These are phyloP conservation scores for Tragelaphus buxtoni DNA, from an alignment of 2,113 vertebrate species.

Conservation along the genomic window DNA sequence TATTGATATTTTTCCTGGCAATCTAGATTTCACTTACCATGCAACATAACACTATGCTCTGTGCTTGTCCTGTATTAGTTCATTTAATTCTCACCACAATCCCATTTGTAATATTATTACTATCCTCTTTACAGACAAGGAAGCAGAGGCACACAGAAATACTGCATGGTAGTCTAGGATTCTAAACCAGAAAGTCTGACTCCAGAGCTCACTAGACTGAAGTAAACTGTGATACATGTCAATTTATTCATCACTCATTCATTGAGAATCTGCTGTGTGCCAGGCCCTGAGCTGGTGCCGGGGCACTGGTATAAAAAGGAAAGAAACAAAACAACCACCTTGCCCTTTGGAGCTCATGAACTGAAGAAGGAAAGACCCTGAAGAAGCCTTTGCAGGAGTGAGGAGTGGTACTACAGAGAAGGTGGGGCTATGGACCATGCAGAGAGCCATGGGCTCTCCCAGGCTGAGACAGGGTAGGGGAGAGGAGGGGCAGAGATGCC, in stretches of 20 bases:
- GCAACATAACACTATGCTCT: neutral
- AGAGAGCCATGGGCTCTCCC: neutral
- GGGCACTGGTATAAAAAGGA: neutral
- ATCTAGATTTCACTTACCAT: neutral
- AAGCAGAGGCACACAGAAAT: neutral
- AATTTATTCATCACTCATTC: neutral
- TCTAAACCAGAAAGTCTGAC: neutral
- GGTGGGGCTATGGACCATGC: neutral
- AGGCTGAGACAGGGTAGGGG: neutral
- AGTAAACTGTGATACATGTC: neutral
- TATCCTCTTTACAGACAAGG: neutral
- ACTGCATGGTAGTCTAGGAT: neutral
- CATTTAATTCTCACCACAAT: neutral
- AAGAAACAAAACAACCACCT: neutral
- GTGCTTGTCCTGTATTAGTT: neutral
- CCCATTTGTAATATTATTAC: neutral
- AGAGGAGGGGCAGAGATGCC: neutral
- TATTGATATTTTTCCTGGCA: neutral
- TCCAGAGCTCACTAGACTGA: neutral
- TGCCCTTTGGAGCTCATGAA: neutral
- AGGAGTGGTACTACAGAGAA: neutral
- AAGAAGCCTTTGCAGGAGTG: neutral
- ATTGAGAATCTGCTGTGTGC: neutral
- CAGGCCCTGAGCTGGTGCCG: neutral
- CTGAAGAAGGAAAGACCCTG: neutral